Evolutionary conservation across 2,888 invertebrate species (phyloP), one percentile per base, ranked within the genome.

Genomic region (Netelia fuscicornis): DNA sequence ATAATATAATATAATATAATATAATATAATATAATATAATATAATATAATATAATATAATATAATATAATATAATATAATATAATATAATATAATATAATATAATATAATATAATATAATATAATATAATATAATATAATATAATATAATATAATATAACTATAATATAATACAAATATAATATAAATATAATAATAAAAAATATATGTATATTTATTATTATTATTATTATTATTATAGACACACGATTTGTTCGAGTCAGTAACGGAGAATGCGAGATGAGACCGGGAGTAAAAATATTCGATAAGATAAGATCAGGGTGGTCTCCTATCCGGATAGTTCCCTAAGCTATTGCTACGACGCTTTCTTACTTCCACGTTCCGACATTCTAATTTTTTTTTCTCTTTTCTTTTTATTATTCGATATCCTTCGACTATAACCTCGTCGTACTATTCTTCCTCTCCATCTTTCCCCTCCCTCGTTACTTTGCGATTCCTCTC

Each of bases 371-470:
- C 30, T 54, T 23, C 42, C n/a, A 20, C 25, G 56, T 80, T 80
- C 58, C 64, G 58, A 20, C 37, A 42, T 52, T 70, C 20, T 52
- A 42, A 65, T 25, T 44, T n/a, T n/a, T n/a, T n/a, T n/a, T n/a
- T n/a, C n/a, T 70, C 64, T 64, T 48, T 70, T 76, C 20, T 37
- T 37, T 37, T 37, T 37, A 37, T 37, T 37, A 37, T 37, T 37
- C 37, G 37, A 37, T 37, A 37, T 37, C 37, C 5, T 37, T 37
- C 37, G 37, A 37, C 65, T 11, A n/a, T 67, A 25, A 52, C 48
- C 70, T 23, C 68, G 62, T 77, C 71, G 37, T 37, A 58, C 58
- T 58, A 37, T 67, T 68, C 17, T 67, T 8, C 52, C 54, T 62
- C 44, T 70, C 42, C 60, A 20, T 25, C 48, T n/a, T 5, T 37